A percentile compares a stretch with the other conserved stretches of the same genome.
These are phyloP conservation scores for Drosophila borborema DNA, from an alignment of 2,888 invertebrate genomes.

Conservation along the genomic window DNA sequence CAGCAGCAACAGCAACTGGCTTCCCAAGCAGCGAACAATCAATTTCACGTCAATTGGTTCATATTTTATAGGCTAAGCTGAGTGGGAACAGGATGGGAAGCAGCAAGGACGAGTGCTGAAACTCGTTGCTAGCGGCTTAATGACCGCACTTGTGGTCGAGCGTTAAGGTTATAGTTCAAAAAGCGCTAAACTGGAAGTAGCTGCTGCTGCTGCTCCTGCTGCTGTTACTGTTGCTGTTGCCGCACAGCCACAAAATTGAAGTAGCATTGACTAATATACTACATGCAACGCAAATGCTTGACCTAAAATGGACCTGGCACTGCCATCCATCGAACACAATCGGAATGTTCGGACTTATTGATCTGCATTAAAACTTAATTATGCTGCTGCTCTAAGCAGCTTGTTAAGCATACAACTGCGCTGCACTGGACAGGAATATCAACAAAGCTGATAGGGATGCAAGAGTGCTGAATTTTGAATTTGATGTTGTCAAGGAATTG, in stretches of 20 bases:
- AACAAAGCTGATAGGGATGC: not conserved
- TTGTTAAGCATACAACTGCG: not conserved
- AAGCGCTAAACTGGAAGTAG: slow-evolving; percentile 37
- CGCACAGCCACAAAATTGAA: slow-evolving; percentile 6
- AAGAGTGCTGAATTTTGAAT: not conserved
- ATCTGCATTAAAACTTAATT: slow-evolving; percentile 18
- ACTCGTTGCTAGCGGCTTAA: slow-evolving; percentile 39
- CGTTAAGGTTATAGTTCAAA: slow-evolving; percentile 64
- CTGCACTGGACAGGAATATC: not conserved
- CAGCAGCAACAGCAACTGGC: slow-evolving; percentile 5
- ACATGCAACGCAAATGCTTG: slow-evolving; percentile 49
- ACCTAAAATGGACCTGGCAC: slow-evolving; percentile 54
- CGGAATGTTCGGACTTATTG: slow-evolving; percentile 59
- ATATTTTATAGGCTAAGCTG: slow-evolving; percentile 70
- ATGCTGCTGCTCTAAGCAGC: slow-evolving; percentile 2
- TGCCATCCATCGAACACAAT: slow-evolving; percentile 28
- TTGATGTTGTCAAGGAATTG: too few species aligned
- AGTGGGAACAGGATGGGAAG: not conserved
- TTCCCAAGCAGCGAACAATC: slow-evolving; percentile 61
- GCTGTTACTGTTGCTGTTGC: not conserved
- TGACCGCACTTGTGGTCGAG: slow-evolving; percentile 48
- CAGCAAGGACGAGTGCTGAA: slow-evolving; percentile 14
- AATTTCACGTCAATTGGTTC: slow-evolving; percentile 80
- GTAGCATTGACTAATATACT: slow-evolving; percentile 29
- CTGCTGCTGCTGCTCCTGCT: not conserved